Percentiles rank a stretch among this genome's conserved stretches.
phyloP scores from a whole-genome alignment of 2,797 vertebrate species.

The Psittacula echo region DNA sequence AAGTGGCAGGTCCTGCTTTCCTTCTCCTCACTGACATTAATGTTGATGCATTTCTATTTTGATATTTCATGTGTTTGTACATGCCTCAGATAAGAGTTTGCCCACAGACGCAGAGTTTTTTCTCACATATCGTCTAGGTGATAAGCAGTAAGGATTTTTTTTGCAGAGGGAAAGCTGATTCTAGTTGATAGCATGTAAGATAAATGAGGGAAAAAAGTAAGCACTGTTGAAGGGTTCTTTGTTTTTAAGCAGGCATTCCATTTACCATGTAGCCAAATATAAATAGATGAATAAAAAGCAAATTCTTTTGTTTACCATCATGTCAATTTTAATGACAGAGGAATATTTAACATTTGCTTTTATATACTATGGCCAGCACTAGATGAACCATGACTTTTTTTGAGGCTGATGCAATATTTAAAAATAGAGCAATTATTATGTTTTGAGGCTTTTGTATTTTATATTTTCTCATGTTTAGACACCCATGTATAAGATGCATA shows the following conservation, averaged over 20 bases:
- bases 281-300: conserved; percentile 41
- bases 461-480: background rate
- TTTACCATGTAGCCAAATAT: conserved; percentile 5
- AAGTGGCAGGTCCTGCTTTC: conserved; percentile 21
- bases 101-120: background rate
- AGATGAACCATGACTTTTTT: conserved; percentile 39
- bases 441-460: conserved; percentile 14
- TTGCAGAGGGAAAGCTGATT: conserved; percentile 28
- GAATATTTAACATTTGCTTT: conserved; percentile 29
- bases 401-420: background rate
- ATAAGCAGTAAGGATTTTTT: conserved; percentile 27
- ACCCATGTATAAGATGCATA: background rate
- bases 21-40: conserved; percentile 30
- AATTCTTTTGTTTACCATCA: conserved; percentile 25
- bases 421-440: background rate
- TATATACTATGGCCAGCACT: background rate
- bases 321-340: conserved; percentile 43
- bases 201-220: conserved; percentile 44
- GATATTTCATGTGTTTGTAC: conserved; percentile 49
- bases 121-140: background rate
- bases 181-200: conserved; percentile 39
- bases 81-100: conserved; percentile 57
- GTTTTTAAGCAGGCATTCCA: conserved; percentile 35
- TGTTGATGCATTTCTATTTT: conserved; percentile 53
- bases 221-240: conserved; percentile 43